Evolutionary conservation across 1,140 invertebrate species (phyloP).

Genomic region (Brachionus manjavacas): DNA sequence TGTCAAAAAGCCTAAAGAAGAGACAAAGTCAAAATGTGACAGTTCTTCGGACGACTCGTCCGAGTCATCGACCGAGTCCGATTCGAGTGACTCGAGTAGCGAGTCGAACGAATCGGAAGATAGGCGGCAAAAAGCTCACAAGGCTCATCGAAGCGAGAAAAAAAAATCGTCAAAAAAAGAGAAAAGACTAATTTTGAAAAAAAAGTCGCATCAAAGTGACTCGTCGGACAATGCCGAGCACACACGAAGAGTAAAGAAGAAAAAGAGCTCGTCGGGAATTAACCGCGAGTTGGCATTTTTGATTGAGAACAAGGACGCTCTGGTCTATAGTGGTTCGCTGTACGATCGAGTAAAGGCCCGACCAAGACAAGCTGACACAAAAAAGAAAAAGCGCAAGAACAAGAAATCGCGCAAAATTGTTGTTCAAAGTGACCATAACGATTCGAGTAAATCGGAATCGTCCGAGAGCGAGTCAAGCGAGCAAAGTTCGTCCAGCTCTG

Average conservation of each 20-base stretch:
- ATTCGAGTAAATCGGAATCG: neutral
- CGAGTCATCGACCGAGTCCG: neutral
- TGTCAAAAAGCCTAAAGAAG: neutral
- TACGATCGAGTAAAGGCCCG: conserved; percentile 34
- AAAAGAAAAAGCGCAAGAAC: conserved; percentile 19
- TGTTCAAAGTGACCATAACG: neutral
- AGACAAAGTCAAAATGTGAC: neutral
- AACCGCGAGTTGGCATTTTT: conserved; percentile 32
- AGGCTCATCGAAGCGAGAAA: neutral
- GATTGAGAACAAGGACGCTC: neutral
- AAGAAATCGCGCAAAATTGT: conserved; percentile 2
- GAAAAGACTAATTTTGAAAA: neutral
- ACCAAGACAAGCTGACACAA: neutral
- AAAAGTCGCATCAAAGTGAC: neutral
- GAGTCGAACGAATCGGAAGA: neutral
- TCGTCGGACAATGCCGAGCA: neutral
- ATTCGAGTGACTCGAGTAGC: neutral
- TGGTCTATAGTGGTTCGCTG: neutral
- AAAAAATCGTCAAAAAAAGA: neutral
- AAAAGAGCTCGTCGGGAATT: neutral
- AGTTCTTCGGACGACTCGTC: neutral
- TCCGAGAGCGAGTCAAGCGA: neutral
- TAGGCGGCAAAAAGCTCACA: neutral
- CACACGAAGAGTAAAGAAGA: neutral
- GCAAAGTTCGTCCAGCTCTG: neutral